Percentiles rank a stretch among this genome's conserved stretches.
Evolutionary conservation across 2,888 invertebrate species (phyloP).

Genomic region (Emmelina monodactyla): DNA sequence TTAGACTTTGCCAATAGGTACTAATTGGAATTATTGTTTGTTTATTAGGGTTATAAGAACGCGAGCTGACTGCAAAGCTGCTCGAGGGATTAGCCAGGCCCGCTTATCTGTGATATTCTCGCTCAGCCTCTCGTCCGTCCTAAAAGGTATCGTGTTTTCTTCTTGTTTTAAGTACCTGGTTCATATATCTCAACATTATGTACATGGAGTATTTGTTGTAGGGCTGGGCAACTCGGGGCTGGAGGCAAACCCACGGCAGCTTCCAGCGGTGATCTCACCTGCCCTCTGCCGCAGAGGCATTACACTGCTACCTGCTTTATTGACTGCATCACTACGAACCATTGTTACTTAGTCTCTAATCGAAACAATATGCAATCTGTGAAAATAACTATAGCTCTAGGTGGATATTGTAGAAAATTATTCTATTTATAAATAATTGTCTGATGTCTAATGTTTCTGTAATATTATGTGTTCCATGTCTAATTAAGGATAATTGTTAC

Average conservation of each 20-base stretch:
- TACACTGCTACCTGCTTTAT: conserved; percentile 70
- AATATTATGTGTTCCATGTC: conserved; percentile 72
- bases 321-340: conserved; percentile 68
- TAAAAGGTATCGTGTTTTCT: conserved; percentile 63
- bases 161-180: neutral
- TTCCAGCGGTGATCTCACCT: conserved; percentile 64
- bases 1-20: neutral
- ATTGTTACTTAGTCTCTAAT: conserved; percentile 70
- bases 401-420: conserved; percentile 67
- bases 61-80: conserved; percentile 62
- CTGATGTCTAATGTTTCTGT: conserved; percentile 67
- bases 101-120: conserved; percentile 68
- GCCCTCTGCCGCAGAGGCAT: conserved; percentile 60
- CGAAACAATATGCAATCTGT: conserved; percentile 75
- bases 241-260: conserved; percentile 66
- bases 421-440: conserved; percentile 68
- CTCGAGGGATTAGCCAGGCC: conserved; percentile 63
- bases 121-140: conserved; percentile 68
- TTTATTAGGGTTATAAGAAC: conserved; percentile 19
- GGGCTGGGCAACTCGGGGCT: conserved; percentile 75
- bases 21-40: conserved; percentile 6
- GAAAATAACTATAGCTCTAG: conserved; percentile 68
- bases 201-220: conserved; percentile 31
- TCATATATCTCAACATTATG: neutral
- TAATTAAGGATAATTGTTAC: conserved; percentile 68